Percentiles rank a stretch among this genome's conserved stretches.
Evolutionary conservation across 2,113 vertebrate species (phyloP).

Genomic region (Charina bottae): DNA sequence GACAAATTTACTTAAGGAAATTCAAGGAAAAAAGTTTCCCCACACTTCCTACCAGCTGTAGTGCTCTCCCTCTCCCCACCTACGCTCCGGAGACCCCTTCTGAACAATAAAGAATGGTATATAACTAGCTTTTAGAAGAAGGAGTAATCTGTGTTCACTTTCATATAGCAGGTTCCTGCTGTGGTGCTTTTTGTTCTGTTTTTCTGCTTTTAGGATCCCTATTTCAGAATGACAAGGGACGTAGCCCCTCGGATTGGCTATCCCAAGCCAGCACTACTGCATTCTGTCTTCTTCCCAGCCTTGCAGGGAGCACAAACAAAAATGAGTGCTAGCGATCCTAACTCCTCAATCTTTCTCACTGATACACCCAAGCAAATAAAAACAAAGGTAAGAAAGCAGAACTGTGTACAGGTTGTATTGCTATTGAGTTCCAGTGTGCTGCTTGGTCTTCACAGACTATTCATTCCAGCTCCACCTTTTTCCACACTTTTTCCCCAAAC

Average conservation of each 20-base stretch:
- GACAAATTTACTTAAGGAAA: not conserved
- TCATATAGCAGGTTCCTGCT: not conserved
- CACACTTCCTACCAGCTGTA: not conserved
- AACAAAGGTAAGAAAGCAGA: conserved; percentile 82
- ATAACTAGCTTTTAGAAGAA: not conserved
- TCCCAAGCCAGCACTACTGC: conserved; percentile 91
- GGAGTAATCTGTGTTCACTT: not conserved
- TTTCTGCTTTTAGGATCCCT: conserved; percentile 83
- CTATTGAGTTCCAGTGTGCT: not conserved
- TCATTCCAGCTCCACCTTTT: not conserved
- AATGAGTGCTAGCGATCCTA: conserved; percentile 96
- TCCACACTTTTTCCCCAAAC: not conserved
- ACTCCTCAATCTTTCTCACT: conserved; percentile 95
- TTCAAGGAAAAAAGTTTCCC: not conserved
- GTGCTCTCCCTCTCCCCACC: not conserved
- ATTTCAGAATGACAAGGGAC: conserved; percentile 97
- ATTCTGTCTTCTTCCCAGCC: conserved; percentile 96
- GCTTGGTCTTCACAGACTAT: not conserved
- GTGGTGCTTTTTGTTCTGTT: conserved; percentile 1
- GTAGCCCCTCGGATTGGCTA: conserved; percentile 92
- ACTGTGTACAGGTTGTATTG: accelerated
- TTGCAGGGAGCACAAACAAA: conserved; percentile 97
- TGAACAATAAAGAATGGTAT: not conserved
- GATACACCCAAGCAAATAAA: conserved; percentile 97
- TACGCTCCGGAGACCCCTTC: not conserved